Evolutionary conservation across 2,888 invertebrate genomes (phyloP), one percentile per base, ranked within the genome.

Genomic region (Glomeris marginata): DNA sequence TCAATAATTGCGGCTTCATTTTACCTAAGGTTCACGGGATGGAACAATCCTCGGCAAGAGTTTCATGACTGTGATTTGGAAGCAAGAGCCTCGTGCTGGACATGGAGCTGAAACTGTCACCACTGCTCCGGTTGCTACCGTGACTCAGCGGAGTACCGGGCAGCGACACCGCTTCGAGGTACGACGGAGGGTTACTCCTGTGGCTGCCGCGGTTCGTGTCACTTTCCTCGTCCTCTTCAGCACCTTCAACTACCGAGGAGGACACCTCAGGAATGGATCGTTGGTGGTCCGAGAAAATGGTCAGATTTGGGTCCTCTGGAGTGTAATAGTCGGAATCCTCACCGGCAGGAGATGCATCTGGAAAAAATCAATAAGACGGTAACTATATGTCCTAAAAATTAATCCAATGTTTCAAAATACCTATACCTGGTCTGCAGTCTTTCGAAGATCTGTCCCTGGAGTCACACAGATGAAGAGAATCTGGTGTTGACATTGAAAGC

Each of bases 41-140:
- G 1, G 33, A 38, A 16, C 50, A 18, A 18, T 50, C 53, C 45
- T 53, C 53, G 13, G 53, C 45, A 18, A 53, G 37, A 3, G 53
- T 53, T 45, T 53, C 53, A 18, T 51, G 53, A 28, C 53, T 53
- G 40, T 47, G 51, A 44, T 53, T 51, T 8, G 76, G 74, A 56
- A 84, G 72, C 56, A 84, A 68, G 63, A 82, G 80, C 22, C 81
- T 75, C 2, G 84, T 81, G 41, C 84, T 84, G n/a, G 81, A 81
- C 50, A 79, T 78, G 6, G 84, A 84, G 59, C 82, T 81, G 68
- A 82, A 84, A 60, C 84, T 84, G 63, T 84, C 84, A 50, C 80
- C 82, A 52, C 83, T 84, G 54, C 84, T 83, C 44, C 83, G 76
- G 54, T 76, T 75, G 63, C 77, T 77, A 18, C 47, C 40, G 21